A percentile compares a stretch with the other conserved stretches of the same genome.
Conservation (phyloP, 2,113 vertebrate species). For the Sturnira hondurensis region DNA sequence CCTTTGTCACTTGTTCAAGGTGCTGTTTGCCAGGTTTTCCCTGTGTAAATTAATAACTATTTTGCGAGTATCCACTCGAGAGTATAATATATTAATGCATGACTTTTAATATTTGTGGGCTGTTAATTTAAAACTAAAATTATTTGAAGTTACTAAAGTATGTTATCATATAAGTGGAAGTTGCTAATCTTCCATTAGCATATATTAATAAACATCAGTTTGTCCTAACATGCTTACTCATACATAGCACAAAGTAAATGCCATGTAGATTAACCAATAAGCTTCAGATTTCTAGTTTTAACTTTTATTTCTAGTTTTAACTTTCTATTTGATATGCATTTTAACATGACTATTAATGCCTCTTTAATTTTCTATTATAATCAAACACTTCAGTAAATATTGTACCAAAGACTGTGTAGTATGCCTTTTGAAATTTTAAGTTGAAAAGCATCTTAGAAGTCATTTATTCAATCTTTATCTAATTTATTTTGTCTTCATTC, state of each 20-base stretch:
- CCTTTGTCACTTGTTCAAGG: not conserved
- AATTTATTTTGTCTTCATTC: not conserved
- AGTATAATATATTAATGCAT: not conserved
- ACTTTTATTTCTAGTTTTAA: conserved; percentile 45
- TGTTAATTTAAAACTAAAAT: conserved; percentile 24
- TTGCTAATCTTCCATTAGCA: not conserved
- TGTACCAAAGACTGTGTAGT: not conserved
- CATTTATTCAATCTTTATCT: not conserved
- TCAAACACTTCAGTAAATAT: not conserved
- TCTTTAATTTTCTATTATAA: conserved; percentile 11
- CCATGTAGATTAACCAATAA: not conserved
- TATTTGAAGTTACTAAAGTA: conserved; percentile 25
- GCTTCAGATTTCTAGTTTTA: not conserved
- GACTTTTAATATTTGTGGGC: not conserved
- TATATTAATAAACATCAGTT: not conserved
- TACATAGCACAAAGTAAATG: not conserved
- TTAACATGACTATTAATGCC: not conserved
- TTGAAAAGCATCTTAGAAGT: conserved; percentile 25
- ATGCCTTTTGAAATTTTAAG: not conserved
- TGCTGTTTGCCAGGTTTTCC: conserved; percentile 1
- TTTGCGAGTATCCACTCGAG: not conserved
- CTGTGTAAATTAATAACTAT: not conserved
- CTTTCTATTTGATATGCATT: not conserved
- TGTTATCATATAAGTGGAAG: conserved; percentile 25
- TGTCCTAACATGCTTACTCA: not conserved